A percentile compares a stretch with the other conserved stretches of the same genome.
Evolutionary conservation across 2,113 vertebrate genomes (phyloP).

Genomic region (Oryzias curvinotus): DNA sequence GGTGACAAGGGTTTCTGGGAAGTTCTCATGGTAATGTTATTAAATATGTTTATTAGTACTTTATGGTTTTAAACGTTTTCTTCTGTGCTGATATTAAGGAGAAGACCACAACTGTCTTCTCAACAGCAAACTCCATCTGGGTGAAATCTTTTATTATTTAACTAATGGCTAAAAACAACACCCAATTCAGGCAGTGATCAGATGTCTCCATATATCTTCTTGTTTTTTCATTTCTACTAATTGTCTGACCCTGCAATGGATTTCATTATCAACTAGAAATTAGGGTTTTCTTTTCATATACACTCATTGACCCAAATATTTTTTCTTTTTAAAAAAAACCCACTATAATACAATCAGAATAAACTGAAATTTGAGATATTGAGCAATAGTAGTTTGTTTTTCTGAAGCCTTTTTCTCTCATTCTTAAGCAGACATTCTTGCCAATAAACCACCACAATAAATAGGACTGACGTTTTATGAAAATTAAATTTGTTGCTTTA

Average conservation of each 20-base stretch:
- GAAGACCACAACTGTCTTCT: constrained; percentile 47
- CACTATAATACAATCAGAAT: no score
- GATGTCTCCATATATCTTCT: constrained; percentile 13
- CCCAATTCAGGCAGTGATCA: constrained; percentile 23
- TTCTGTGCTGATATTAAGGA: constrained; percentile 60
- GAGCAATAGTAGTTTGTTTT: no score
- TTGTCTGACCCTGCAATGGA: background rate
- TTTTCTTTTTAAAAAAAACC: no score
- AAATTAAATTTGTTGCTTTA: no score
- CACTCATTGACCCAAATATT: no score
- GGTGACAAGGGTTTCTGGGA: constrained; percentile 56
- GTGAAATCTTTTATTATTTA: constrained; percentile 60
- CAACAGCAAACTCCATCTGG: constrained; percentile 59
- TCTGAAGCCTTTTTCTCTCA: no score
- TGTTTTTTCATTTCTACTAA: constrained; percentile 22
- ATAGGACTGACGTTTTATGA: no score
- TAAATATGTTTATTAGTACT: constrained; percentile 53
- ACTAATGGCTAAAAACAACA: constrained; percentile 48
- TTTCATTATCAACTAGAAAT: background rate
- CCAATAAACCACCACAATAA: no score
- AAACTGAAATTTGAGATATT: no score
- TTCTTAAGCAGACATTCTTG: no score
- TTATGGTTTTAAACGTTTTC: constrained; percentile 55
- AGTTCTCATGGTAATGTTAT: constrained; percentile 67
- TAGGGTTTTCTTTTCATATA: background rate